Conservation (phyloP, 2,797 vertebrate species). For the Hippopotamyrus pictus region DNA sequence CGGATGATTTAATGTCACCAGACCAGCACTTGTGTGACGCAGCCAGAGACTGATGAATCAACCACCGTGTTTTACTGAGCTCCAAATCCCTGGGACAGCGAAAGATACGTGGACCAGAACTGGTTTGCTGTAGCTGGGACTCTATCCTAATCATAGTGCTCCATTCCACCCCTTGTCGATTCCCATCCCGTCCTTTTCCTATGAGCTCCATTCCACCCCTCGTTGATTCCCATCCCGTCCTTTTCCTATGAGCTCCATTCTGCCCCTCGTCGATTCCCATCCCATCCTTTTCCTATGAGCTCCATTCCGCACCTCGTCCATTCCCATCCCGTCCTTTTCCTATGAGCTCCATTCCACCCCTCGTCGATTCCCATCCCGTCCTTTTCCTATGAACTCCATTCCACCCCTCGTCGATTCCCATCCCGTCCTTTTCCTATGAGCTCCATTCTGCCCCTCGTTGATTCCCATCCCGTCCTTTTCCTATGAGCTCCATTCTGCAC, state of each 20-base stretch:
- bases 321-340: not conserved
- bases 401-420: not conserved
- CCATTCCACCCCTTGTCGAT: not conserved
- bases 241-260: not conserved
- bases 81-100: not conserved
- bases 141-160: not conserved
- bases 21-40: not conserved
- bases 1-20: not conserved
- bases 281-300: not conserved
- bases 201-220: not conserved
- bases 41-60: not conserved
- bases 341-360: fast-evolving
- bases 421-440: not conserved
- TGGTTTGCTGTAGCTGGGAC: not conserved
- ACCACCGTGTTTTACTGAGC: not conserved
- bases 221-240: not conserved
- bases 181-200: not conserved
- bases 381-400: not conserved
- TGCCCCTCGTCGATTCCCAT: not conserved
- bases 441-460: not conserved
- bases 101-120: not conserved
- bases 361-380: not conserved
- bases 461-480: not conserved
- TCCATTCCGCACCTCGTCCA: not conserved
- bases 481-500: not conserved